phyloP scores from a whole-genome alignment of 2,797 vertebrate genomes.

The Anas acuta region DNA sequence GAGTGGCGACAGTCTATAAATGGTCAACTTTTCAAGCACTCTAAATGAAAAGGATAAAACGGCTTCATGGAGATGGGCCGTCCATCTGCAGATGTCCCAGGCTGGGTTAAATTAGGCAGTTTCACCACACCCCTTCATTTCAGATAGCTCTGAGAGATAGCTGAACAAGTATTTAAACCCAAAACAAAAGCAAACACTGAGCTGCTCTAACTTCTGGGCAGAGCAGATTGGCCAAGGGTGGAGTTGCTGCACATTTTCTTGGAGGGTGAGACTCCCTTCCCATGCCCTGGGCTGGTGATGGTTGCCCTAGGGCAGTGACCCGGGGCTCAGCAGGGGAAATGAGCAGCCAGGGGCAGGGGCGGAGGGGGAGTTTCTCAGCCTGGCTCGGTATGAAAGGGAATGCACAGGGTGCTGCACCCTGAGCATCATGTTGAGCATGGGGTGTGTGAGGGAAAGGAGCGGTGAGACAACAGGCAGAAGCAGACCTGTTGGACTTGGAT shows the following conservation, averaged over 20 bases:
- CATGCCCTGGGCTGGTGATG: background rate
- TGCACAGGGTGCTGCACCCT: accelerated
- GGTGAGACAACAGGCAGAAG: background rate
- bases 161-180: background rate
- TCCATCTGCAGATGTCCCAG: background rate
- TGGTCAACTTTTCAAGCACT: background rate
- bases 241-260: background rate
- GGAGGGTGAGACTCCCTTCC: background rate
- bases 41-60: background rate
- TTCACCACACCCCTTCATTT: background rate
- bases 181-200: slow-evolving; percentile 38
- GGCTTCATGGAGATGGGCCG: background rate
- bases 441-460: background rate
- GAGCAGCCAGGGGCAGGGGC: background rate
- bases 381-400: background rate
- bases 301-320: background rate
- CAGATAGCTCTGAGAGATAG: slow-evolving; percentile 45
- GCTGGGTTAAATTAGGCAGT: slow-evolving; percentile 5
- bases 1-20: background rate
- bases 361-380: background rate
- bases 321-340: accelerated
- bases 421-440: accelerated
- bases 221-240: background rate
- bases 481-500: background rate
- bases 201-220: background rate